Percentiles rank a stretch among this genome's conserved stretches.
phyloP scores from a whole-genome alignment of 2,888 invertebrate genomes.

The Lepidochrysops patricia region DNA sequence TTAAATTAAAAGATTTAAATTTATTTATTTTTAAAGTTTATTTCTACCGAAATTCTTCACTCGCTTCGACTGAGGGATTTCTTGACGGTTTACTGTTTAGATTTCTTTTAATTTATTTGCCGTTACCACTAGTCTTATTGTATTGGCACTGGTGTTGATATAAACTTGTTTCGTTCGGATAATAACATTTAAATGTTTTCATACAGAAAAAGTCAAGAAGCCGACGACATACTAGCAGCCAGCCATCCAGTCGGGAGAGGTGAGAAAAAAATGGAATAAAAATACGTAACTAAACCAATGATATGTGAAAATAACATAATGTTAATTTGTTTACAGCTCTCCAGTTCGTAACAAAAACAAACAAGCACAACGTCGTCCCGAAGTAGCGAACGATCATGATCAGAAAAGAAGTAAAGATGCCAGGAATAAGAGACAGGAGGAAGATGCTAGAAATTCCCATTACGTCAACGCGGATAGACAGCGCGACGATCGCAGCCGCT shows the following conservation, averaged over 20 bases:
- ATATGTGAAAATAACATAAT: neutral
- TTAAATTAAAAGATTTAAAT: neutral
- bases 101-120: slow-evolving; percentile 48
- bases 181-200: slow-evolving; percentile 34
- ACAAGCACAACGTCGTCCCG: slow-evolving; percentile 45
- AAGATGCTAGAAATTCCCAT: slow-evolving; percentile 31
- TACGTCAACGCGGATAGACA: slow-evolving; percentile 34
- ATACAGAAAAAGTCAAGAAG: slow-evolving; percentile 64
- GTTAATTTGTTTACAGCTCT: slow-evolving; percentile 43
- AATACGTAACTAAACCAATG: neutral
- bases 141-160: slow-evolving; percentile 70
- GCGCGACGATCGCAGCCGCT: slow-evolving; percentile 43
- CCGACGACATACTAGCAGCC: slow-evolving; percentile 56
- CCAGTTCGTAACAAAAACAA: slow-evolving; percentile 49
- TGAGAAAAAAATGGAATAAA: slow-evolving; percentile 23
- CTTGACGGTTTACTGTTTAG: slow-evolving; percentile 41
- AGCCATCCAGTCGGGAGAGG: slow-evolving; percentile 54
- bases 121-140: slow-evolving; percentile 70
- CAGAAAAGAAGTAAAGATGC: slow-evolving; percentile 55
- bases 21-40: slow-evolving; percentile 42
- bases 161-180: slow-evolving; percentile 23
- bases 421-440: slow-evolving; percentile 58
- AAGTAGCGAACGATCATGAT: slow-evolving; percentile 44
- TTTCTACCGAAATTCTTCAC: slow-evolving; percentile 41
- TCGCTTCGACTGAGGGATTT: slow-evolving; percentile 37